Evolutionary conservation across 2,888 invertebrate species (phyloP).

Genomic region (Cephus sareptanus): DNA sequence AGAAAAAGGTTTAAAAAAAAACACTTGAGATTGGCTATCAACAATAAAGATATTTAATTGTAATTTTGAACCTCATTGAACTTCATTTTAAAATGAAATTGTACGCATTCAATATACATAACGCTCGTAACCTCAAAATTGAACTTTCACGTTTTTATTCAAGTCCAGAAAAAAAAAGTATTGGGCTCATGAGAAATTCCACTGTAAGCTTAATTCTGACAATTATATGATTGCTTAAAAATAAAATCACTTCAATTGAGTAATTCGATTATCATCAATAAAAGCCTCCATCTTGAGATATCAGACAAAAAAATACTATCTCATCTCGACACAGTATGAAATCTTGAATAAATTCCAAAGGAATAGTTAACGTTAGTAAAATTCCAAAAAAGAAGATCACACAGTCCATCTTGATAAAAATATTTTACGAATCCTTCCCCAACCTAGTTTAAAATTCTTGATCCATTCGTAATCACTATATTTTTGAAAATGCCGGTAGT

Average conservation of each 20-base stretch:
- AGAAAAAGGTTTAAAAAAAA: neutral
- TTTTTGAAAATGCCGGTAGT: conserved; percentile 17
- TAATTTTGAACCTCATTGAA: neutral
- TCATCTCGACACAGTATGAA: no score
- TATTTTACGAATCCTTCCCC: neutral
- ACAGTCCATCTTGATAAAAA: neutral
- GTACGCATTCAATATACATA: neutral
- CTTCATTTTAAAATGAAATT: neutral
- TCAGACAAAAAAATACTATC: neutral
- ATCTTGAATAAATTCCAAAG: neutral
- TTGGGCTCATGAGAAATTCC: neutral
- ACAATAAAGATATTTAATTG: neutral
- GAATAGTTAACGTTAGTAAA: neutral
- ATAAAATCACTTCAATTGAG: neutral
- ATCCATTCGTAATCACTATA: neutral
- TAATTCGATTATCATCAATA: neutral
- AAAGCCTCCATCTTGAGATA: neutral
- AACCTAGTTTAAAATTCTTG: neutral
- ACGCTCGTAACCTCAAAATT: neutral
- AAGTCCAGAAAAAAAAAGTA: neutral
- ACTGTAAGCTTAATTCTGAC: neutral
- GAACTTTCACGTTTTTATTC: neutral
- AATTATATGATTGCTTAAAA: neutral
- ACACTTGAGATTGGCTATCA: neutral
- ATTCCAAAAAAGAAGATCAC: neutral